A percentile compares a stretch with the other conserved stretches of the same genome.
Evolutionary conservation across 2,797 vertebrate species (phyloP).

Genomic region (Heterohyrax brucei): DNA sequence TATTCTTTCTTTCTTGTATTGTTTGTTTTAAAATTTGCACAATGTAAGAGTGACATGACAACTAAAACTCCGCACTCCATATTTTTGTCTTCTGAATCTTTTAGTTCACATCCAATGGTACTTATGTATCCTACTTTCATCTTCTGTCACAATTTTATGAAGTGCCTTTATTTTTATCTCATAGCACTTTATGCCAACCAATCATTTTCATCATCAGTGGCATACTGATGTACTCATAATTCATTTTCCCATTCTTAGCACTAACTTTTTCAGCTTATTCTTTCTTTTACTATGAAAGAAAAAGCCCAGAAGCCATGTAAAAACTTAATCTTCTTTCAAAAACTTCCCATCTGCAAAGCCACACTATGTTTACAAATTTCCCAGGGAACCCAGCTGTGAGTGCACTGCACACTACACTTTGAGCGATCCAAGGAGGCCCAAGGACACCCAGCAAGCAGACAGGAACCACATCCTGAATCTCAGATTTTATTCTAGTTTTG

Average conservation of each 20-base stretch:
- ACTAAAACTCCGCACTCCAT: background rate
- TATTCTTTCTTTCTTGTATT: background rate
- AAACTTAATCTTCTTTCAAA: background rate
- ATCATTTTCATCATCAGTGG: background rate
- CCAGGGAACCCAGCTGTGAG: background rate
- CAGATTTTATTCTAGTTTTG: background rate
- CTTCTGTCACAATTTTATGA: background rate
- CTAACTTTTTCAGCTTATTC: background rate
- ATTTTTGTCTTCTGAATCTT: background rate
- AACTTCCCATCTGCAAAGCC: background rate
- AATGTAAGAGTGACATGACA: background rate
- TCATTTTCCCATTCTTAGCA: conserved; percentile 14
- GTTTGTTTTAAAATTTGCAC: background rate
- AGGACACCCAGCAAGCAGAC: background rate
- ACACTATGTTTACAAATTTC: background rate
- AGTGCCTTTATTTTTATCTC: conserved; percentile 10
- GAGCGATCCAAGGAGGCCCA: background rate
- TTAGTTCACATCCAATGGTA: background rate
- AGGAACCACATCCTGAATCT: background rate
- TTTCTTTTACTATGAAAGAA: conserved; percentile 16
- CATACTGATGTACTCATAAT: background rate
- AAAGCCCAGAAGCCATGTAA: background rate
- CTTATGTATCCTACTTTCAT: conserved; percentile 9
- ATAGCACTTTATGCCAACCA: background rate
- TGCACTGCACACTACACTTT: background rate